These are phyloP conservation scores for Probaryconus sp. DNA, from an alignment of 1,140 invertebrate species.

Conservation along the genomic window DNA sequence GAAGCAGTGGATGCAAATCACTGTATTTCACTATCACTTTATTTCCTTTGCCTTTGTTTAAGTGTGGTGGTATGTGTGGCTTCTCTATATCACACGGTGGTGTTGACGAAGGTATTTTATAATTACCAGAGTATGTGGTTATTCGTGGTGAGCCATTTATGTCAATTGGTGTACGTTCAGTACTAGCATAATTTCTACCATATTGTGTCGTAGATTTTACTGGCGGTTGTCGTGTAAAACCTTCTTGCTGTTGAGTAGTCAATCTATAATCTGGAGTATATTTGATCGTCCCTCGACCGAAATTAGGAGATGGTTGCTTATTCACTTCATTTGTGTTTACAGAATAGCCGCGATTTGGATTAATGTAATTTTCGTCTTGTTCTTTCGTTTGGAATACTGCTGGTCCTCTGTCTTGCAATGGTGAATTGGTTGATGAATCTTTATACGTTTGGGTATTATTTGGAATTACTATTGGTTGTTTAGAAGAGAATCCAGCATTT, in stretches of 20 bases:
- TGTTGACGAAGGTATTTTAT: constrained; percentile 48
- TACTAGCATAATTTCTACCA: constrained; percentile 27
- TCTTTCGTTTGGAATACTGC: too few relatives aligned
- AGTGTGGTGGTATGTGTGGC: constrained; percentile 17
- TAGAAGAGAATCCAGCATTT: constrained; percentile 61
- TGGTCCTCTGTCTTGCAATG: too few relatives aligned
- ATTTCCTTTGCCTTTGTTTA: constrained; percentile 67
- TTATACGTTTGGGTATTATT: constrained; percentile 26
- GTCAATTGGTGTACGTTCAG: constrained; percentile 28
- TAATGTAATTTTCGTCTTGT: constrained; percentile 27
- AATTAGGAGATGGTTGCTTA: constrained; percentile 34
- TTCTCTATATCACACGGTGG: constrained; percentile 44
- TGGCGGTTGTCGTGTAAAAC: constrained; percentile 27
- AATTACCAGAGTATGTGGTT: constrained; percentile 60
- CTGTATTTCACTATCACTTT: constrained; percentile 83
- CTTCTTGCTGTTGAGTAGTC: constrained; percentile 23
- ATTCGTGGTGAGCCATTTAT: constrained; percentile 54
- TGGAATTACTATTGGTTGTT: constrained; percentile 57
- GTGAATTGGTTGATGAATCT: constrained; percentile 14
- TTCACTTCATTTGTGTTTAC: constrained; percentile 35
- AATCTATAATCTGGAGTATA: constrained; percentile 61
- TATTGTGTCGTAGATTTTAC: too few relatives aligned
- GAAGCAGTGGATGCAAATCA: constrained; percentile 83
- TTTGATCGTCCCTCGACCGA: constrained; percentile 63
- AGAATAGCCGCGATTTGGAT: constrained; percentile 23